phyloP scores from a whole-genome alignment of 2,797 vertebrate species.

The Pelobates cultripes region DNA sequence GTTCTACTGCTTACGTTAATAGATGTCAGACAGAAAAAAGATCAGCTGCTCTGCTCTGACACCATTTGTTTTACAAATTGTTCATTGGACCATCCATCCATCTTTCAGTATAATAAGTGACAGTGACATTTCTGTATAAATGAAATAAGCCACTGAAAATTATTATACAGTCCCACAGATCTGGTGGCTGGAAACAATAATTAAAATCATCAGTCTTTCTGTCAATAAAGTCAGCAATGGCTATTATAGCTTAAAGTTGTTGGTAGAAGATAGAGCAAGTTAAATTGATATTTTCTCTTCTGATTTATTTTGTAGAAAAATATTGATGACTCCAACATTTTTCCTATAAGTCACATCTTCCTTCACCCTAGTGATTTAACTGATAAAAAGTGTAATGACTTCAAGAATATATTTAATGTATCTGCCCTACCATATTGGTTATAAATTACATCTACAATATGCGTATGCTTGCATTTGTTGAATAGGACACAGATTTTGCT shows the following conservation, averaged over 20 bases:
- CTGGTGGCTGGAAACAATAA: slow-evolving; percentile 54
- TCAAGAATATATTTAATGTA: not conserved
- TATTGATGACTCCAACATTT: slow-evolving; percentile 48
- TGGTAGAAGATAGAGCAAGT: slow-evolving; percentile 39
- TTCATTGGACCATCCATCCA: slow-evolving; percentile 48
- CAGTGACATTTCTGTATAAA: slow-evolving; percentile 56
- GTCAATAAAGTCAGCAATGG: slow-evolving; percentile 55
- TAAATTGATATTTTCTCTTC: slow-evolving; percentile 48
- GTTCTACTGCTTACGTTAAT: slow-evolving; percentile 48
- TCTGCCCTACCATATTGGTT: not conserved
- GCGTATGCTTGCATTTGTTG: not conserved
- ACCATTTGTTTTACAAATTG: slow-evolving; percentile 57
- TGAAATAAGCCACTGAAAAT: slow-evolving; percentile 56
- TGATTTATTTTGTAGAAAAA: slow-evolving; percentile 44
- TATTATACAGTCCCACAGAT: slow-evolving; percentile 53
- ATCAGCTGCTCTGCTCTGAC: slow-evolving; percentile 53
- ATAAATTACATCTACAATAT: not conserved
- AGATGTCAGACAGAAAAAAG: slow-evolving; percentile 59
- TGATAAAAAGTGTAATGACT: slow-evolving; percentile 29
- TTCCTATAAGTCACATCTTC: slow-evolving; percentile 41
- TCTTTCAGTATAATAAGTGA: slow-evolving; percentile 55
- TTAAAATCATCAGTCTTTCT: slow-evolving; percentile 57
- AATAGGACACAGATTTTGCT: too few species aligned
- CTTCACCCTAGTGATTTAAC: slow-evolving; percentile 22
- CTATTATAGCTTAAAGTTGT: slow-evolving; percentile 52